Evolutionary conservation across 2,113 vertebrate species (phyloP).

Genomic region (Bothrops jararaca): DNA sequence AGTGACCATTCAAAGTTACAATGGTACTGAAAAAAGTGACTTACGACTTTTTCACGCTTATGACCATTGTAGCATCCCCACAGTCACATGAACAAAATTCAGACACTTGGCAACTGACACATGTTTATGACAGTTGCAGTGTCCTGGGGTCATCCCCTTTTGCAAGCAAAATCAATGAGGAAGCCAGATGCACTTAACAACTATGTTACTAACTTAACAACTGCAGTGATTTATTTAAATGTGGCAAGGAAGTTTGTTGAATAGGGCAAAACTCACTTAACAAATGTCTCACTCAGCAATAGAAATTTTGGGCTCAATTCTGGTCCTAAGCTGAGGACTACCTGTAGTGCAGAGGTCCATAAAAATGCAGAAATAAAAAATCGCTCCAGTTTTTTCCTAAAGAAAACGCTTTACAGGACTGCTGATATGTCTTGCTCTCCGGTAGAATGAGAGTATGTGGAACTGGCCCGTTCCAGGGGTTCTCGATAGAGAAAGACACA

Average conservation of each 20-base stretch:
- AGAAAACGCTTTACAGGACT: slow-evolving; percentile 50
- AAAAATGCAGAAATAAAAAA: background rate
- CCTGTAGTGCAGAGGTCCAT: background rate
- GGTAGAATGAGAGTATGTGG: slow-evolving; percentile 64
- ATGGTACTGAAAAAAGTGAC: background rate
- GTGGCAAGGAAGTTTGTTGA: background rate
- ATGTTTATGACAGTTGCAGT: background rate
- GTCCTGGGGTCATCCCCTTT: background rate
- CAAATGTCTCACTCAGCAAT: background rate
- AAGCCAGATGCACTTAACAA: background rate
- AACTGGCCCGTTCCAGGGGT: slow-evolving; percentile 63
- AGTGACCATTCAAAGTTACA: background rate
- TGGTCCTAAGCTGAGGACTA: background rate
- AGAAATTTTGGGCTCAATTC: background rate
- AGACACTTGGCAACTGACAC: background rate
- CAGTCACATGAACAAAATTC: background rate
- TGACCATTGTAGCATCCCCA: background rate
- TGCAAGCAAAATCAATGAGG: background rate
- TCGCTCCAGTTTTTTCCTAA: background rate
- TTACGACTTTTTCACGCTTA: background rate
- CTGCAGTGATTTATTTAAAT: background rate
- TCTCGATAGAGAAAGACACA: slow-evolving; percentile 51
- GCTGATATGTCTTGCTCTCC: slow-evolving; percentile 67
- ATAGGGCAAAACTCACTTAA: background rate
- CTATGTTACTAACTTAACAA: background rate